These are phyloP conservation scores for Pycnonotus jocosus DNA, from an alignment of 2,113 vertebrate genomes.

Conservation along the genomic window DNA sequence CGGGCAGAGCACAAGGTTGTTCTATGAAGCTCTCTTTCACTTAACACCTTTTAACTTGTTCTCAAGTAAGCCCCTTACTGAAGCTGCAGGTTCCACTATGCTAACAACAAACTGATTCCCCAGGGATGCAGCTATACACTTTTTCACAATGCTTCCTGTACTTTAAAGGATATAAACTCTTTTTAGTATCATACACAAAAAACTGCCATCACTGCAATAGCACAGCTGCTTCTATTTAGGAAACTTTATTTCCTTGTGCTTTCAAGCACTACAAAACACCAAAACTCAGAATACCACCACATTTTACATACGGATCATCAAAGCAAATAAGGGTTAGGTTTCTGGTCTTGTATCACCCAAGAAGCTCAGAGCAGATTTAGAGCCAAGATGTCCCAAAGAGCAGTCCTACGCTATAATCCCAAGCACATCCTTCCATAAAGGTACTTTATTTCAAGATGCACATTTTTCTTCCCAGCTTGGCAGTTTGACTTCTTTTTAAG, in stretches of 20 bases:
- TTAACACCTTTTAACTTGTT: not conserved
- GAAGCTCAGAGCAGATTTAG: not conserved
- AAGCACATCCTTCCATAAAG: conserved; percentile 3
- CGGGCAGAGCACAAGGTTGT: not conserved
- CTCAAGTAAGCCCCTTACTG: not conserved
- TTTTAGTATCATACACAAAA: not conserved
- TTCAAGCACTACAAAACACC: not conserved
- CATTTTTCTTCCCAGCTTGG: not conserved
- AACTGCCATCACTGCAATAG: not conserved
- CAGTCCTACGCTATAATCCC: not conserved
- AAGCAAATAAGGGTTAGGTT: not conserved
- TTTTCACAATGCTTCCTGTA: not conserved
- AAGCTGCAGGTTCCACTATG: not conserved
- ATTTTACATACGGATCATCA: not conserved
- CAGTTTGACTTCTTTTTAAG: conserved; percentile 4
- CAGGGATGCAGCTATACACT: not conserved
- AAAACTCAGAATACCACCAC: not conserved
- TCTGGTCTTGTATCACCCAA: not conserved
- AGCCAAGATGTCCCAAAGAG: not conserved
- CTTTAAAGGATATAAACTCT: not conserved
- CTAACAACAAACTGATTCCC: not conserved
- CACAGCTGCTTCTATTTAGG: not conserved
- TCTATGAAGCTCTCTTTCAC: not conserved
- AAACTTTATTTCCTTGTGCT: not conserved
- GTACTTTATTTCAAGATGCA: not conserved